Evolutionary conservation across 2,888 invertebrate genomes (phyloP).

Genomic region (Amphipyra berbera): DNA sequence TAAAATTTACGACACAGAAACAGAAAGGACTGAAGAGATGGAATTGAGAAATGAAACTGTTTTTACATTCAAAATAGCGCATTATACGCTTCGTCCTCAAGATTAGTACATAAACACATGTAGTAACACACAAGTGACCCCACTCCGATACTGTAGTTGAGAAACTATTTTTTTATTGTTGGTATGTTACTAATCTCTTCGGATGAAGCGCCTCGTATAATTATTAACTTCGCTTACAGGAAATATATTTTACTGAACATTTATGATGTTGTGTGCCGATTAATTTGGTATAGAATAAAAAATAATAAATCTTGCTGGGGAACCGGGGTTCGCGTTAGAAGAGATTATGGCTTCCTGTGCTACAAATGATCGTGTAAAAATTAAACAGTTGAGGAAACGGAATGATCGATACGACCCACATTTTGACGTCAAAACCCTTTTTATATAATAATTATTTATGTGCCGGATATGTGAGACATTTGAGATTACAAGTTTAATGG

Average conservation of each 20-base stretch:
- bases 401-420: slow-evolving; percentile 50
- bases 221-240: too few species aligned
- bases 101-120: too few species aligned
- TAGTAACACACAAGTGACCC: too few species aligned
- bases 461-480: slow-evolving; percentile 44
- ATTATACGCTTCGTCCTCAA: too few species aligned
- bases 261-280: slow-evolving; percentile 72
- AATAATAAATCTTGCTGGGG: slow-evolving; percentile 73
- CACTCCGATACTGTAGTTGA: too few species aligned
- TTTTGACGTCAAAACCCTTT: slow-evolving; percentile 40
- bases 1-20: slow-evolving; percentile 73
- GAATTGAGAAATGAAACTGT: slow-evolving; percentile 81
- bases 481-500: slow-evolving; percentile 29
- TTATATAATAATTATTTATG: slow-evolving; percentile 5
- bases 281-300: slow-evolving; percentile 72
- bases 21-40: slow-evolving; percentile 69
- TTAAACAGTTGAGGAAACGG: slow-evolving; percentile 46
- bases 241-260: slow-evolving; percentile 77
- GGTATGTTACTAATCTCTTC: too few species aligned
- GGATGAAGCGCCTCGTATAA: too few species aligned
- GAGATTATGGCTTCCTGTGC: slow-evolving; percentile 69
- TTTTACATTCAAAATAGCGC: slow-evolving; percentile 77
- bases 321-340: slow-evolving; percentile 66
- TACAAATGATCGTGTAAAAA: slow-evolving; percentile 66
- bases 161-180: too few species aligned